Percentiles rank a stretch among this genome's conserved stretches.
Conservation (phyloP, 2,113 vertebrate species). For the Amphilophus citrinellus region DNA sequence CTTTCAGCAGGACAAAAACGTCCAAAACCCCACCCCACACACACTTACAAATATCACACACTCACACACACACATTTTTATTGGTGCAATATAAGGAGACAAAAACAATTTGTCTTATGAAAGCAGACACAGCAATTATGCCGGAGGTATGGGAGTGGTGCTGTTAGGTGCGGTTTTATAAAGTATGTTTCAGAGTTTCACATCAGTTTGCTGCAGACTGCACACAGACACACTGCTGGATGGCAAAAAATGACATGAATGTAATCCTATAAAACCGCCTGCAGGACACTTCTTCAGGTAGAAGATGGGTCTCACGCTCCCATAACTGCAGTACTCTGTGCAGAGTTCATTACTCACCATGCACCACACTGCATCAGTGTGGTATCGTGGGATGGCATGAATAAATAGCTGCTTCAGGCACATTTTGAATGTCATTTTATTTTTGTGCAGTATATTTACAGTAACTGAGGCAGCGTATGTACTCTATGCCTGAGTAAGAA, state of each 20-base stretch:
- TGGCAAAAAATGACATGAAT: not conserved
- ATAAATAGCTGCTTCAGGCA: not conserved
- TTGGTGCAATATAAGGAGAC: not conserved
- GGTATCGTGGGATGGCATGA: not conserved
- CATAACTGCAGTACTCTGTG: not conserved
- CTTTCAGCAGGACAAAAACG: not conserved
- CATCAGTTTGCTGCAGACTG: not conserved
- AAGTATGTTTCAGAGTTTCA: not conserved
- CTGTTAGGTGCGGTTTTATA: not conserved
- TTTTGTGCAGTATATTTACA: not conserved
- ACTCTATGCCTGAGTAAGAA: too few relatives aligned
- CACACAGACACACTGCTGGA: not conserved
- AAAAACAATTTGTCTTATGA: not conserved
- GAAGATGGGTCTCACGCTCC: not conserved
- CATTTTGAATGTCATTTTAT: not conserved
- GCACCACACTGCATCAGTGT: not conserved
- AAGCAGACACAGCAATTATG: not conserved
- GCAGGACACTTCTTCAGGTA: not conserved
- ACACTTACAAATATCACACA: too few relatives aligned
- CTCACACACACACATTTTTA: not conserved
- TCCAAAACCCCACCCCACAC: too few relatives aligned
- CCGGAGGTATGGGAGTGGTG: not conserved
- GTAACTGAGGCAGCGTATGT: not conserved
- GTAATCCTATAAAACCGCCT: not conserved
- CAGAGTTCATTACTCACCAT: not conserved